Conservation (phyloP, 2,888 invertebrate genomes). For the Plemyria rubiginata region DNA sequence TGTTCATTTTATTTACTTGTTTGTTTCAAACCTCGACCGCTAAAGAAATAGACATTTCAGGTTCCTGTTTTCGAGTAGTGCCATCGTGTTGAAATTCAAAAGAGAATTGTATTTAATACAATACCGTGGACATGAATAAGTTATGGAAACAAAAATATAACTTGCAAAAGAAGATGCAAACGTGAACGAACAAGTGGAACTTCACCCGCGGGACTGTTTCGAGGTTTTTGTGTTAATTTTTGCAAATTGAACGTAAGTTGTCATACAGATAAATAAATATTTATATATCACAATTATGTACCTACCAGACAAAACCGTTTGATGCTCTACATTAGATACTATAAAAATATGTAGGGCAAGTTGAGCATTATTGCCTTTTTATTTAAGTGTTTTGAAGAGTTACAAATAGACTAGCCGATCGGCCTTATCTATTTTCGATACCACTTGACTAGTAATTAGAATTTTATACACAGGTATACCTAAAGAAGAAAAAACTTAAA, state of each 20-base stretch:
- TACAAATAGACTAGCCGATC: too few species aligned
- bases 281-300: too few species aligned
- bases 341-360: too few species aligned
- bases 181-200: conserved; percentile 23
- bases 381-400: too few species aligned
- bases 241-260: conserved; percentile 7
- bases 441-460: too few species aligned
- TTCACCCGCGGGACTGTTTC: conserved; percentile 18
- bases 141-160: conserved; percentile 32
- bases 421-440: too few species aligned
- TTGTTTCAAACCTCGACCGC: background rate
- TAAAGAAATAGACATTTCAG: background rate
- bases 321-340: too few species aligned
- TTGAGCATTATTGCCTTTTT: too few species aligned
- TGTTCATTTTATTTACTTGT: conserved; percentile 15
- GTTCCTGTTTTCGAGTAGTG: background rate
- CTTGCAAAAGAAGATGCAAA: conserved; percentile 27
- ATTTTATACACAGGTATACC: too few species aligned
- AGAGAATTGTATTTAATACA: conserved; percentile 22
- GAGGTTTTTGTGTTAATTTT: conserved; percentile 21
- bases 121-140: conserved; percentile 30
- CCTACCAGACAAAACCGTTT: too few species aligned
- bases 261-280: too few species aligned
- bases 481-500: too few species aligned
- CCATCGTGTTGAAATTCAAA: conserved; percentile 14